Evolutionary conservation across 2,113 vertebrate genomes (phyloP), one percentile per base, ranked within the genome.

Genomic region (Thryonomys swinderianus): DNA sequence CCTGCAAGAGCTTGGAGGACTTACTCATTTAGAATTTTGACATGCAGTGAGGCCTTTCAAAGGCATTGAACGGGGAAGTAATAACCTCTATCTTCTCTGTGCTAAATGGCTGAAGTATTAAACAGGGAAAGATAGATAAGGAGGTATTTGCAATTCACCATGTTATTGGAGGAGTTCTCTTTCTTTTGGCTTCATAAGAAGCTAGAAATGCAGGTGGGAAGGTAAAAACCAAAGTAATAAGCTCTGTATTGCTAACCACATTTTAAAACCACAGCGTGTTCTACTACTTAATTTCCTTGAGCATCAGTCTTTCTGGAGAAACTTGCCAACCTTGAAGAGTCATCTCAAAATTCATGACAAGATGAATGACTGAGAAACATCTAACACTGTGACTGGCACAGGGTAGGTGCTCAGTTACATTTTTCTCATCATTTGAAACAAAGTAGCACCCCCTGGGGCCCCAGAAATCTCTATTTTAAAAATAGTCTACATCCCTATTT

Each of bases 401-500:
- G 21, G 84, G 37, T 30, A 93, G 42, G 34, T 53, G 3, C 48
- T 91, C 25, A 84, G 59, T 71, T 48, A 27, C 62, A 67, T 18
- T 67, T 2, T 84, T 80, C 64, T 32, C 78, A 85, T 64, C 34
- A 32, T 89, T 91, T 95, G 84, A 67, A 71, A 62, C 66, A 91
- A 92, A 91, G 37, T 32, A 83, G 23, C 13, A 61, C 32, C 21
- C 85, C 53, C 66, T 90, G 74, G 23, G 32, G 37, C 27, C 3
- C 12, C 61, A 74, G 79, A 88, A 85, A 59, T 53, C 34, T 80
- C 53, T 7, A 59, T 80, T 87, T 94, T 88, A 73, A 88, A 82
- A 93, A 27, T 90, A 14, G 4, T 84, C 78, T 90, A 3, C 71
- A 86, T 85, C 71, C 95, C 32, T 40, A 71, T 91, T 93, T 90